Percentiles rank a stretch among this genome's conserved stretches.
Conservation (phyloP, 2,888 invertebrate genomes). For the Drosophila emarginata region DNA sequence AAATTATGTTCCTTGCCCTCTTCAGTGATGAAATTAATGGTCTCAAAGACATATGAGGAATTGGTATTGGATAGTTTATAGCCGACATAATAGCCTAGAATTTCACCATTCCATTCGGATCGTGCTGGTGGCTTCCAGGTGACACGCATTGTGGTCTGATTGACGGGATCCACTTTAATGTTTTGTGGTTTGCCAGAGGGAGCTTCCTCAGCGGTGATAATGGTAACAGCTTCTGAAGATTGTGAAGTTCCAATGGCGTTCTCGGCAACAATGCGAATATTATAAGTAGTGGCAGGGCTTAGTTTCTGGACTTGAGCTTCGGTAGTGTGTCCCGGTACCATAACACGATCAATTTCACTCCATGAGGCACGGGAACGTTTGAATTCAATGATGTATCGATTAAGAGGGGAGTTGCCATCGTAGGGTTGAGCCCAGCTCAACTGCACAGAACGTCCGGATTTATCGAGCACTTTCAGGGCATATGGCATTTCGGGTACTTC, state of each 20-base stretch:
- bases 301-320: constrained; percentile 95
- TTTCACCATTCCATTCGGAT: constrained; percentile 96
- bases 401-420: constrained; percentile 95
- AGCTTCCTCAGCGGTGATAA: constrained; percentile 97
- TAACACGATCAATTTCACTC: constrained; percentile 93
- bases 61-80: constrained; percentile 92
- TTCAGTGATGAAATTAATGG: constrained; percentile 95
- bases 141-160: constrained; percentile 93
- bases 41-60: constrained; percentile 94
- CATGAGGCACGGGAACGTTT: constrained; percentile 92
- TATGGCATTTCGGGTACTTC: constrained; percentile 92
- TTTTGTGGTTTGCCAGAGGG: constrained; percentile 92
- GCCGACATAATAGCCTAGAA: constrained; percentile 94
- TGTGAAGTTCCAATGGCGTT: constrained; percentile 96
- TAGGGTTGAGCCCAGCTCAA: constrained; percentile 96
- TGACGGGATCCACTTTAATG: constrained; percentile 92
- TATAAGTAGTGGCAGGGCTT: constrained; percentile 95
- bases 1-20: constrained; percentile 95
- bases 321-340: constrained; percentile 94
- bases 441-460: constrained; percentile 94
- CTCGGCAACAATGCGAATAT: constrained; percentile 95
- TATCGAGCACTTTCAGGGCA: constrained; percentile 93
- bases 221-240: constrained; percentile 95
- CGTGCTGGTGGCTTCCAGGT: constrained; percentile 95
- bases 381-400: constrained; percentile 94